These are phyloP conservation scores for Hycleus phaleratus DNA, from an alignment of 1,140 invertebrate genomes.

Conservation along the genomic window DNA sequence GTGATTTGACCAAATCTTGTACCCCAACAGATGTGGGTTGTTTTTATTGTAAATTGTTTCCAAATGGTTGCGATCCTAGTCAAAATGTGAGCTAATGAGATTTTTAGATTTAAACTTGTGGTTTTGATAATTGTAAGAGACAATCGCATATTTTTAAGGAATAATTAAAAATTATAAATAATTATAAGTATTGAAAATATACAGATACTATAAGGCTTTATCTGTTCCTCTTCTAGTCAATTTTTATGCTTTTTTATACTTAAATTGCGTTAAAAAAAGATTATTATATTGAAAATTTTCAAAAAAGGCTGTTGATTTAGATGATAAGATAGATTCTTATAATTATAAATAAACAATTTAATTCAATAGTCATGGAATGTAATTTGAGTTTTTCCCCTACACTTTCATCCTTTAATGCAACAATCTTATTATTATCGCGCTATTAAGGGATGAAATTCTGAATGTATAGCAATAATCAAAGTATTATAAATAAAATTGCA, in stretches of 20 bases:
- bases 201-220: conserved; percentile 18
- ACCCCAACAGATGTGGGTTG: too few species aligned
- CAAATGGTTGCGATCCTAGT: not conserved
- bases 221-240: conserved; percentile 28
- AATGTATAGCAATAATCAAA: conserved; percentile 15
- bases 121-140: conserved; percentile 14
- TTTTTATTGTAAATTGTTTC: too few species aligned
- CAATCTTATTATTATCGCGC: too few species aligned
- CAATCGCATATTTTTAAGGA: conserved; percentile 18
- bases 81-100: conserved; percentile 1
- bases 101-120: conserved; percentile 7
- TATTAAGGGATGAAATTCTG: not conserved
- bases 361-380: too few species aligned
- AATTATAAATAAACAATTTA: too few species aligned
- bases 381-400: too few species aligned
- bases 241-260: conserved; percentile 25
- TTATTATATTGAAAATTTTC: not conserved
- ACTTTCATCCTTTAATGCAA: too few species aligned
- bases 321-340: conserved; percentile 6
- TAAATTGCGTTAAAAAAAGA: conserved; percentile 14
- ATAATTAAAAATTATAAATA: too few species aligned
- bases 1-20: too few species aligned
- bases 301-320: conserved; percentile 22
- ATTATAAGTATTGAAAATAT: not conserved
- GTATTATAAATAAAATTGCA: conserved; percentile 1